phyloP scores from a whole-genome alignment of 2,113 vertebrate genomes.

The Ophthalmolycus amberensis region DNA sequence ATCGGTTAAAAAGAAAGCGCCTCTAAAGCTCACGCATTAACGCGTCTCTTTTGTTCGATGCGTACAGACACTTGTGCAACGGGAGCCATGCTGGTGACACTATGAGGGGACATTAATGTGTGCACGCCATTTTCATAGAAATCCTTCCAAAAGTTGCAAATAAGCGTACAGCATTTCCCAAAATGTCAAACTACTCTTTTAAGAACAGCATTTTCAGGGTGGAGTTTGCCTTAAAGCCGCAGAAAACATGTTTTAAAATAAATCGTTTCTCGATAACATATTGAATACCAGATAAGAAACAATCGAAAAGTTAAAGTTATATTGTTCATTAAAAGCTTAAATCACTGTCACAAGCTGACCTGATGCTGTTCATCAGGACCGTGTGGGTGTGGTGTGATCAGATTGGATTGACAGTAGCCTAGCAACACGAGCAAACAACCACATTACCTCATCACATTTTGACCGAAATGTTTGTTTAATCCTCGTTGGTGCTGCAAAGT shows the following conservation, averaged over 20 bases:
- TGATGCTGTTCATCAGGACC: not conserved
- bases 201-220: not conserved
- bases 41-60: not conserved
- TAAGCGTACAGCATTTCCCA: not conserved
- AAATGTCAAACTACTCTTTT: not conserved
- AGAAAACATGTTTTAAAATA: not conserved
- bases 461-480: conserved; percentile 15
- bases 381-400: not conserved
- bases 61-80: not conserved
- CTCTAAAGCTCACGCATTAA: not conserved
- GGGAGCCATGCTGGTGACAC: not conserved
- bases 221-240: not conserved
- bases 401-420: not conserved
- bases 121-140: not conserved
- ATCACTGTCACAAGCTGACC: not conserved
- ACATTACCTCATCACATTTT: not conserved
- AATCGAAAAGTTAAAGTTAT: not conserved
- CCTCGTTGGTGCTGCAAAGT: not conserved
- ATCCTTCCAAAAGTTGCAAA: not conserved
- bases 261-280: not conserved
- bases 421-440: not conserved
- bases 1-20: not conserved
- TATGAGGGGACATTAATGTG: not conserved
- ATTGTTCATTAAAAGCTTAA: not conserved
- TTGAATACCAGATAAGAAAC: not conserved